phyloP scores from a whole-genome alignment of 2,113 vertebrate species.

The Colistium nudipinnis region DNA sequence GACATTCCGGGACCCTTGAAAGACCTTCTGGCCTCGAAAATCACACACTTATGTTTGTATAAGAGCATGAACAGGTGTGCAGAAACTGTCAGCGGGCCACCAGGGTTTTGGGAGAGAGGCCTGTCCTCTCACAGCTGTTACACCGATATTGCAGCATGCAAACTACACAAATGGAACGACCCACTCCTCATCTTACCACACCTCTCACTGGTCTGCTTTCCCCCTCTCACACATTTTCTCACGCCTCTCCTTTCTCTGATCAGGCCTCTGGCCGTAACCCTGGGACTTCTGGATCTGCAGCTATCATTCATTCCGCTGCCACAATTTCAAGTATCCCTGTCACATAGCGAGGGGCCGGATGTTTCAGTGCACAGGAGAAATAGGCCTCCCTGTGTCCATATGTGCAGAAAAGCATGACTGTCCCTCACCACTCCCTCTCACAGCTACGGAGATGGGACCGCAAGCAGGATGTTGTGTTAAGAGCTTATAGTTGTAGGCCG shows the following conservation, averaged over 20 bases:
- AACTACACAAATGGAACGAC: neutral
- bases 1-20: conserved; percentile 4
- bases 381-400: conserved; percentile 16
- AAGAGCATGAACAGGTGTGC: conserved; percentile 52
- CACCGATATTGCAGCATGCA: neutral
- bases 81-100: conserved; percentile 10
- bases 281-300: conserved; percentile 45
- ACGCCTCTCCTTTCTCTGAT: conserved; percentile 52
- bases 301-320: conserved; percentile 45
- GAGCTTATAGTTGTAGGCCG: conserved; percentile 54
- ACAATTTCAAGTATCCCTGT: conserved; percentile 65
- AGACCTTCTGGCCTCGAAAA: conserved; percentile 1
- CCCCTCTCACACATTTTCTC: conserved; percentile 35
- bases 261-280: conserved; percentile 44
- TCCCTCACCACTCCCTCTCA: conserved; percentile 48
- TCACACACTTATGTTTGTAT: conserved; percentile 22
- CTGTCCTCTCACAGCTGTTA: conserved; percentile 47
- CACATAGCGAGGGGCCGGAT: conserved; percentile 44
- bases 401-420: conserved; percentile 28
- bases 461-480: conserved; percentile 66
- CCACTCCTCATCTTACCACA: conserved; percentile 38
- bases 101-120: conserved; percentile 15
- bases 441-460: conserved; percentile 45
- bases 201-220: conserved; percentile 14
- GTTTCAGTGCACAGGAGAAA: conserved; percentile 28